Evolutionary conservation across 1,140 invertebrate species (phyloP).

Genomic region (Himalopsyche phryganea): DNA sequence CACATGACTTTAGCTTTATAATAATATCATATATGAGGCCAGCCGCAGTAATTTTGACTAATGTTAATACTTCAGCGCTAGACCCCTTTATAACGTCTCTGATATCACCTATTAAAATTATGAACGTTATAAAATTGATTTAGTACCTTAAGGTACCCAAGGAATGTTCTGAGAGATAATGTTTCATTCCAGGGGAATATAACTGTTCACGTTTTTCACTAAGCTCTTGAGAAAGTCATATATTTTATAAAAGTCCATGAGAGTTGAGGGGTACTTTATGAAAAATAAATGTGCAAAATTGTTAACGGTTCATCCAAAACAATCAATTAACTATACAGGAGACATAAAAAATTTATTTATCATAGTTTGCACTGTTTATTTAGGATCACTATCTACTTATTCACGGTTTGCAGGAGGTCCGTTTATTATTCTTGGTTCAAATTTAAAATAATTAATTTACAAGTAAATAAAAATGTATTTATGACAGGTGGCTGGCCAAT

Average conservation of each 20-base stretch:
- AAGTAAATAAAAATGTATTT: no score
- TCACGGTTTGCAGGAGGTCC: no score
- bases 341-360: no score
- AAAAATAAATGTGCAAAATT: no score
- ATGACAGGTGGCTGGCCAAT: no score
- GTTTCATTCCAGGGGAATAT: constrained; percentile 2
- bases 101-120: constrained; percentile 32
- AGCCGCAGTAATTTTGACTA: constrained; percentile 27
- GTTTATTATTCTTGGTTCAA: no score
- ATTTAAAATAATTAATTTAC: no score
- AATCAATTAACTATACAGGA: no score
- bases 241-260: not conserved
- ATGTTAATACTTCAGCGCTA: constrained; percentile 25
- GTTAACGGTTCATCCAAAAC: no score
- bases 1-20: constrained; percentile 13
- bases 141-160: constrained; percentile 7
- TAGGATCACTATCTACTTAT: no score
- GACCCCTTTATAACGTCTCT: constrained; percentile 21
- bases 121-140: constrained; percentile 32
- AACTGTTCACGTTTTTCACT: not conserved
- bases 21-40: not conserved
- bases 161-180: constrained; percentile 15
- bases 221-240: not conserved
- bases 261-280: not conserved
- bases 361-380: no score